Evolutionary conservation across 92 coral and sea anemone genomes (phyloP), one percentile per base, ranked within the genome.

Genomic region (Desmophyllum pertusum): DNA sequence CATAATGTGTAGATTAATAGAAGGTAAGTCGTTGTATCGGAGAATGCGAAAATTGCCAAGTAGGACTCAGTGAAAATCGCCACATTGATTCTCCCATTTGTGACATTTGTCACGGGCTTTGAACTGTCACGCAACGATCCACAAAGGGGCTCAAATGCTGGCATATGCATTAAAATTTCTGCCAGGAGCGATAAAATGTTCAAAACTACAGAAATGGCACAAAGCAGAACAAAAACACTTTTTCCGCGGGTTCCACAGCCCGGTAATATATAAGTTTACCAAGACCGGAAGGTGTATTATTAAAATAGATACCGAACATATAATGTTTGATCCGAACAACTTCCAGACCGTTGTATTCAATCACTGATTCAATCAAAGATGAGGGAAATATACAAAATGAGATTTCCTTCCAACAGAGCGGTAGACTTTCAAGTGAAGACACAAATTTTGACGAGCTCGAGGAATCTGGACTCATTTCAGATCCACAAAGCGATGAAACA

Each of bases 1-100:
- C 79, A 42, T 15, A 75, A 33, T 6, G 79, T 75, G 37, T 31
- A 75, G 39, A 75, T 48, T 30, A 75, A 75, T 31, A 75, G 35
- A 33, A 48, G 25, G 37, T 18, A 75, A 1, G 79, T 75, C 79
- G 43, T 40, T 40, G 64, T 3, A 25, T 42, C 61, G 4, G 79
- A 41, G 37, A 75, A 75, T 3, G 73, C 73, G 29, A 35, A 11
- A 9, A 5, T 68, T 68, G 21, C 30, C 15, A 13, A n/a, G 45
- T 35, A 35, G 21, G 35, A 17, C 73, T 35, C 18, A 3, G 19
- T 13, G 35, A 64, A n/a, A n/a, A 52, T 52, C 8, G 8, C 35
- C n/a, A n/a, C 35, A 1, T 25, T 61, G 46, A 68, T 25, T 25
- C 36, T 31, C 45, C 35, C 17, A 18, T 61, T 25, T 23, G 67